Evolutionary conservation across 2,797 vertebrate genomes (phyloP), one percentile per base, ranked within the genome.

Genomic region (Arctocebus calabarensis): DNA sequence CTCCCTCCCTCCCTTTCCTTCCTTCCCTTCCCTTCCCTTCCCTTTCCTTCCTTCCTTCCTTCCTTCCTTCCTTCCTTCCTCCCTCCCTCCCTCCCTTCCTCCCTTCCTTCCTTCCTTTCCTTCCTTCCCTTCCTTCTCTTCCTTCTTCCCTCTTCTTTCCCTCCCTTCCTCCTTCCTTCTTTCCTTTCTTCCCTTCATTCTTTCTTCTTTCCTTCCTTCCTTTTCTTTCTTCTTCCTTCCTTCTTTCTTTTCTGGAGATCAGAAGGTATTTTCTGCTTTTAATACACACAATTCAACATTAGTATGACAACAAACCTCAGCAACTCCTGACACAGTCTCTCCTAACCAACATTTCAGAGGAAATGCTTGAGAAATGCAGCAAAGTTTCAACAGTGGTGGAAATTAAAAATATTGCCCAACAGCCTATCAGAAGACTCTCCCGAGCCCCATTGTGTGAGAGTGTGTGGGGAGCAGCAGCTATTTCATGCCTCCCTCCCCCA

Each of bases 331-430:
- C 87, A 86, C 74, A 68, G 82, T 64, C 29, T 84, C 27, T 29
- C 29, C 48, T 7, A 27, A 11, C 17, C 82, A 71, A 85, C n/a
- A 40, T 48, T 55, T 17, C 77, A 62, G 59, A 40, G 84, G 27
- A 87, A 8, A 29, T 4, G 40, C 66, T 87, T 94, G 73, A 37
- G 94, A 90, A 93, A 91, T 73, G 25, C 12, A 1, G 40, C 2
- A 7, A 23, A n/a, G 32, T 93, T 88, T 93, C 77, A 32, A 84
- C 83, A 85, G 79, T 34, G 61, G 13, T 93, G 71, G 71, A 59
- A 83, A 91, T 48, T 19, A 78, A 61, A 84, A n/a, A 27, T 52
- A 14, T 94, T 90, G 77, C 92, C 43, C 77, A 78, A 87, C 5
- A 14, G 52, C 27, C 45, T 16, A 17, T 19, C 32, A 57, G 40